These are phyloP conservation scores for Drosophila subobscura DNA, from an alignment of 1,140 invertebrate species.

Conservation along the genomic window DNA sequence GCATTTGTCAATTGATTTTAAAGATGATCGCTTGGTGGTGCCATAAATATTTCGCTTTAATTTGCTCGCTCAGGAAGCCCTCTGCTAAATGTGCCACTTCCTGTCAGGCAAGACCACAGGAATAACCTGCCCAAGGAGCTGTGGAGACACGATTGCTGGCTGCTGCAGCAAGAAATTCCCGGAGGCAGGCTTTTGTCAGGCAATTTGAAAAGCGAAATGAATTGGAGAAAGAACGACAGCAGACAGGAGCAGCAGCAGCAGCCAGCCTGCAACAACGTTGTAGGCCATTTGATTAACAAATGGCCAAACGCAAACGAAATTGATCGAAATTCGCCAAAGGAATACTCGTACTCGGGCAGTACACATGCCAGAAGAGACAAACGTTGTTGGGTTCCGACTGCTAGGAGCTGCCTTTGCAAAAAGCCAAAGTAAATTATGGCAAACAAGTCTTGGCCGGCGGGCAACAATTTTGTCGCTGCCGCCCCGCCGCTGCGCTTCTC, in stretches of 20 bases:
- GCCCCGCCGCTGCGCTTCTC: constrained; percentile 12
- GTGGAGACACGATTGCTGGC: constrained; percentile 32
- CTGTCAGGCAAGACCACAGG: constrained; percentile 50
- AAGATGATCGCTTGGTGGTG: constrained; percentile 16
- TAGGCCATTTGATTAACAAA: constrained; percentile 82
- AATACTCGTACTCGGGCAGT: constrained; percentile 39
- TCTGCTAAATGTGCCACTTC: constrained; percentile 53
- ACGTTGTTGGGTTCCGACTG: neutral
- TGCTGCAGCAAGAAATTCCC: constrained; percentile 50
- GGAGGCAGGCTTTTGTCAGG: constrained; percentile 66
- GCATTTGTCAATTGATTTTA: constrained; percentile 32
- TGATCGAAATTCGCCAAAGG: constrained; percentile 78
- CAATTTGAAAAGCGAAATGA: constrained; percentile 79
- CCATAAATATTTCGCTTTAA: neutral
- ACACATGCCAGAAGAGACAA: constrained; percentile 2
- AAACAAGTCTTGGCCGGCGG: constrained; percentile 81
- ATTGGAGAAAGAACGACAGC: constrained; percentile 46
- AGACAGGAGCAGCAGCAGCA: constrained; percentile 27
- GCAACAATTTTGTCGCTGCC: constrained; percentile 78
- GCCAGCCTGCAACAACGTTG: constrained; percentile 59
- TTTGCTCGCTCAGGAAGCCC: constrained; percentile 17
- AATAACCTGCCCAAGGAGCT: constrained; percentile 41
- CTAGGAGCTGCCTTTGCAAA: constrained; percentile 34
- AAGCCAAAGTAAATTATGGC: constrained; percentile 78
- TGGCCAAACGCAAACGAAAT: constrained; percentile 79